Percentiles rank a stretch among this genome's conserved stretches.
These are phyloP conservation scores for Psylliodes chrysocephalus DNA, from an alignment of 2,888 invertebrate genomes.

Conservation along the genomic window DNA sequence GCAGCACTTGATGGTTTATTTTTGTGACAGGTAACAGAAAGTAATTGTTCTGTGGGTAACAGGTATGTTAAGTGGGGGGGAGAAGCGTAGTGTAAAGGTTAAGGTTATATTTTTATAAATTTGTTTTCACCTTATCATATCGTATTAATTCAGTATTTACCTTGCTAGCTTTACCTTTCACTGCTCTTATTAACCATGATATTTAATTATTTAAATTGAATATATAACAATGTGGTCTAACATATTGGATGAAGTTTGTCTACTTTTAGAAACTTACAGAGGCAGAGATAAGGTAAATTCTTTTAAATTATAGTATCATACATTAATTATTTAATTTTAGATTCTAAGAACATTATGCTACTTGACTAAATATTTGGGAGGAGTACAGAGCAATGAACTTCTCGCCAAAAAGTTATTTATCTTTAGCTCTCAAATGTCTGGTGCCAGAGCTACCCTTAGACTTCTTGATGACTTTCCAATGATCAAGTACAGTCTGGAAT, in stretches of 20 bases:
- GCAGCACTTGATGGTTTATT: too few species aligned
- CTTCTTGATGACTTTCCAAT: constrained; percentile 88
- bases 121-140: neutral
- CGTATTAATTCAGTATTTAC: constrained; percentile 7
- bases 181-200: constrained; percentile 1
- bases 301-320: neutral
- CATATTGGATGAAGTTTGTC: constrained; percentile 68
- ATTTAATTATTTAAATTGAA: neutral
- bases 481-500: constrained; percentile 77
- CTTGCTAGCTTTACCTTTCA: constrained; percentile 7
- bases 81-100: constrained; percentile 14
- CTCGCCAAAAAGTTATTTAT: constrained; percentile 69
- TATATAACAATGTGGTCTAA: constrained; percentile 27
- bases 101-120: constrained; percentile 16
- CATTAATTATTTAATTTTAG: constrained; percentile 61
- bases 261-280: constrained; percentile 80
- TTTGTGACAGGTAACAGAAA: too few species aligned
- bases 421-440: constrained; percentile 78
- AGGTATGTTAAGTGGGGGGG: neutral
- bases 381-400: constrained; percentile 71
- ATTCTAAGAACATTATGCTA: constrained; percentile 83
- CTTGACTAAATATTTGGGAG: constrained; percentile 76
- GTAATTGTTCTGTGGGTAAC: too few species aligned
- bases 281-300: constrained; percentile 84
- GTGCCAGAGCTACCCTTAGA: constrained; percentile 80